Conservation (phyloP, 2,113 vertebrate species). For the Ailurus styani region DNA sequence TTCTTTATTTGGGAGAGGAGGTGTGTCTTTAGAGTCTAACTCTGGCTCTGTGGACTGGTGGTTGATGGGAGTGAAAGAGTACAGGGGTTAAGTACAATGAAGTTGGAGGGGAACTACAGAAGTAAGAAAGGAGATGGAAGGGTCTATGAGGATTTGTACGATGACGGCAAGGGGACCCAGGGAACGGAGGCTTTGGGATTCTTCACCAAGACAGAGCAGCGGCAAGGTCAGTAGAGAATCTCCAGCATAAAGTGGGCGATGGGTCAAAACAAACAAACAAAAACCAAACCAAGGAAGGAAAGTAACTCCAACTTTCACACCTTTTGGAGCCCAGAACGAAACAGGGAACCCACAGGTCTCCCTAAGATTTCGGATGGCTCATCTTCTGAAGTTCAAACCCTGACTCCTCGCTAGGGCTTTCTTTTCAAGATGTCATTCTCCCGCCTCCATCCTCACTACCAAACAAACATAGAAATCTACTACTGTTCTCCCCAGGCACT, state of each 20-base stretch:
- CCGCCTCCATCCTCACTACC: conserved; percentile 86
- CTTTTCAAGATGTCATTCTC: conserved; percentile 84
- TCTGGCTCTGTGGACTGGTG: neutral
- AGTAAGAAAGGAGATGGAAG: neutral
- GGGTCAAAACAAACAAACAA: conserved; percentile 52
- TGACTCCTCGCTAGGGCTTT: conserved; percentile 75
- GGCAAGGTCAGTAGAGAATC: neutral
- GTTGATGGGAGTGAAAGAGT: no score
- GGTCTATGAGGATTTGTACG: no score
- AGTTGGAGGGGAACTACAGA: no score
- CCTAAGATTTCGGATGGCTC: conserved; percentile 61
- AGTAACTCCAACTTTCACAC: conserved; percentile 10
- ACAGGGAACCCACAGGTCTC: conserved; percentile 64
- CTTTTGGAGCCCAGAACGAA: conserved; percentile 27
- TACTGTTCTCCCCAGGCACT: conserved; percentile 90
- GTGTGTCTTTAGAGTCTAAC: neutral
- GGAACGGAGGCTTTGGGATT: neutral
- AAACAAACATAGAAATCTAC: conserved; percentile 90
- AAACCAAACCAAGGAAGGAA: neutral
- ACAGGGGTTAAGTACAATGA: neutral
- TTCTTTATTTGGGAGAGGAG: neutral
- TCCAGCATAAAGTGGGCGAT: neutral
- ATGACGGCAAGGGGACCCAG: neutral
- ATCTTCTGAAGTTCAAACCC: conserved; percentile 75
- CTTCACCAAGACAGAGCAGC: neutral